Evolutionary conservation across 2,888 invertebrate genomes (phyloP), one percentile per base, ranked within the genome.

Genomic region (Linnaemya tessellans): DNA sequence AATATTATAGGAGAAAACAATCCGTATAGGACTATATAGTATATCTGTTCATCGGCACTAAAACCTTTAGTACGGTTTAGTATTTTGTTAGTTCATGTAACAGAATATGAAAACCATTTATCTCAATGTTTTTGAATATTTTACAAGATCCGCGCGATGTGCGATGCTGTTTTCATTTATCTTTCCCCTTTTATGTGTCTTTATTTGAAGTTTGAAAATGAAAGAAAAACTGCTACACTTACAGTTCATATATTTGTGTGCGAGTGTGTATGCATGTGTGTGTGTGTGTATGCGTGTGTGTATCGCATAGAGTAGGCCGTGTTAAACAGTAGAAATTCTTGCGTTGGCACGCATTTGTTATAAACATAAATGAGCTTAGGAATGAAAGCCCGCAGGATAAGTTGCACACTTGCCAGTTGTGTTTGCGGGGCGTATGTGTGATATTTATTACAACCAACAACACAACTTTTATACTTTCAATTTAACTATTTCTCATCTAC

Each of bases 291-390:
- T 38, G 58, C n/a, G 58, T 18, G 30, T 60, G 35, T 60, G 30
- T 9, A 1, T 38, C 20, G 49, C 11, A 56, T 56, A 5, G 22
- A 7, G 46, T 30, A 74, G 51, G 18, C 51, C 38, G 58, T 86
- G 60, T 86, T 81, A 80, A 85, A 54, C 46, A 75, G 77, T 30
- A 18, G 86, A 84, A 85, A 86, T 88, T 87, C 84, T 80, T 88
- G 90, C 91, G 89, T 90, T 90, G 90, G 92, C 91, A 92, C 91
- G 92, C 91, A 91, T 91, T 91, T 91, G 91, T 90, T 90, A 91
- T 92, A 92, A 92, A 92, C 91, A 91, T 92, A 92, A 92, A 92
- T 91, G 92, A 90, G 91, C 92, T 92, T 92, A 92, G 91, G 91
- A 90, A 91, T 90, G 91, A 91, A 91, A 43, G 90, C 91, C 91